A percentile compares a stretch with the other conserved stretches of the same genome.
Evolutionary conservation across 2,888 invertebrate genomes (phyloP).

Genomic region (Catotricha subobsoleta): DNA sequence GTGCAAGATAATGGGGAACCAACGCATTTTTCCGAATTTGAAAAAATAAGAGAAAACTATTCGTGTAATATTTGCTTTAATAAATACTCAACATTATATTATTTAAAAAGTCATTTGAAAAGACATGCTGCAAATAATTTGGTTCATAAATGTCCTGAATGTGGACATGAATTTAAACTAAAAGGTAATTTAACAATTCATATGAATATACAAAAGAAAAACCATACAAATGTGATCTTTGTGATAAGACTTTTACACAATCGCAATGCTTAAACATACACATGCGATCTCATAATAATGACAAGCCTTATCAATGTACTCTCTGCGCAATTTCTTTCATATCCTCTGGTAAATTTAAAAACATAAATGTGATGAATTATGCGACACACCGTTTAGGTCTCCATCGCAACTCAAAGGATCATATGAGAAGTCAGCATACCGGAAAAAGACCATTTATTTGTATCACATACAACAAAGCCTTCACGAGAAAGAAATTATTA

Average conservation of each 20-base stretch:
- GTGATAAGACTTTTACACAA: slow-evolving; percentile 3
- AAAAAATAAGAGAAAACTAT: background rate
- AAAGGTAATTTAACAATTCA: background rate
- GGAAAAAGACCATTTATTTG: background rate
- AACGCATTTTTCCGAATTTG: too few relatives aligned
- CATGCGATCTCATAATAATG: slow-evolving; percentile 4
- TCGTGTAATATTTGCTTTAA: background rate
- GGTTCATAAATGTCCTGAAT: background rate
- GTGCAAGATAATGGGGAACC: background rate
- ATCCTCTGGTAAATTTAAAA: background rate
- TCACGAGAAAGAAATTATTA: background rate
- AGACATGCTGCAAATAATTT: background rate
- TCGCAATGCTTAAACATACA: background rate
- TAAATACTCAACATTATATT: slow-evolving; percentile 1
- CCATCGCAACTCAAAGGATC: too few relatives aligned
- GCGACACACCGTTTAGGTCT: too few relatives aligned
- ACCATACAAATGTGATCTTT: slow-evolving; percentile 2
- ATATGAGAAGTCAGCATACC: slow-evolving; percentile 1
- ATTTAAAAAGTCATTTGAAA: slow-evolving; percentile 1
- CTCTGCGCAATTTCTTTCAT: slow-evolving; percentile 2
- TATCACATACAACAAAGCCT: background rate
- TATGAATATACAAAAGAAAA: background rate
- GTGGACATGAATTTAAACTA: slow-evolving; percentile 4
- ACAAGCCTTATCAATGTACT: slow-evolving; percentile 3
- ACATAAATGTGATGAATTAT: too few relatives aligned